Conservation (phyloP, 2,888 invertebrate genomes). For the Scrobipalpa costella region DNA sequence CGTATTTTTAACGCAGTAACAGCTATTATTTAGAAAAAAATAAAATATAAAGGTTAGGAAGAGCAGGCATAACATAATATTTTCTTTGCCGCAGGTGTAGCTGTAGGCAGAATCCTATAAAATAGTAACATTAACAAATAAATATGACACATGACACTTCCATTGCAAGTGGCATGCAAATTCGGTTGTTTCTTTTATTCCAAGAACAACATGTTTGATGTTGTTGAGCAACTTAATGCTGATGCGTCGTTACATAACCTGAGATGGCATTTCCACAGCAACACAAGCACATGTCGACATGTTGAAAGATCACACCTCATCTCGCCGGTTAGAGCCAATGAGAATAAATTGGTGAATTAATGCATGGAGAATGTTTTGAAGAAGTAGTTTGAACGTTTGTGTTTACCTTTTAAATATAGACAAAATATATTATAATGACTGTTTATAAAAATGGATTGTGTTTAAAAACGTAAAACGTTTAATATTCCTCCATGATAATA, state of each 20-base stretch:
- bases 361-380: not conserved
- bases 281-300: slow-evolving; percentile 12
- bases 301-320: not conserved
- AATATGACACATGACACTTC: not conserved
- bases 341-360: not conserved
- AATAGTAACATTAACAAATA: too few species aligned
- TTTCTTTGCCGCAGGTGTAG: too few species aligned
- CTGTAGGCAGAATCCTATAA: too few species aligned
- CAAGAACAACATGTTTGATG: slow-evolving; percentile 1
- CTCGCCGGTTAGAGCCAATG: not conserved
- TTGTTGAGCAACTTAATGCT: slow-evolving; percentile 4
- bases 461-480: too few species aligned
- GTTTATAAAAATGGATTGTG: too few species aligned
- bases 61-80: too few species aligned
- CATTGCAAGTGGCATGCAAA: not conserved
- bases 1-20: too few species aligned
- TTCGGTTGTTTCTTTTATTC: not conserved
- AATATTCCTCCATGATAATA: too few species aligned
- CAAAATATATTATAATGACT: too few species aligned
- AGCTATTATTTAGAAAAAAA: too few species aligned
- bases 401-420: not conserved
- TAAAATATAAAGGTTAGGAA: too few species aligned
- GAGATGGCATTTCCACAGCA: not conserved
- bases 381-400: not conserved
- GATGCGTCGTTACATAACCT: slow-evolving; percentile 9